Percentiles rank a stretch among this genome's conserved stretches.
Evolutionary conservation across 2,113 vertebrate genomes (phyloP).

Genomic region (Tylochromis polylepis): DNA sequence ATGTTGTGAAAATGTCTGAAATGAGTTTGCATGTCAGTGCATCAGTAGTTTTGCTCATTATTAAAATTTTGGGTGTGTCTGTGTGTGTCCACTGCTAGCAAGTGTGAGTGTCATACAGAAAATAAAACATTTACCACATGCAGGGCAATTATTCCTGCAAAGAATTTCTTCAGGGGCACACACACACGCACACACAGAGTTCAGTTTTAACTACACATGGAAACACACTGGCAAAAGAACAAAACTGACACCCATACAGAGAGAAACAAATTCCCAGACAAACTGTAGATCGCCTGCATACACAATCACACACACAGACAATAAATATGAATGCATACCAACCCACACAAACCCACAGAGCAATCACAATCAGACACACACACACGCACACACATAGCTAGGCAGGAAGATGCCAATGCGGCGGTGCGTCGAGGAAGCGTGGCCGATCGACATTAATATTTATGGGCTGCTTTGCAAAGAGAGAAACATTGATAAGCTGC

Average conservation of each 20-base stretch:
- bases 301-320: slow-evolving; percentile 19
- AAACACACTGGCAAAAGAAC: neutral
- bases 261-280: slow-evolving; percentile 17
- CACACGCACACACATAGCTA: neutral
- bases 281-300: slow-evolving; percentile 5
- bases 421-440: slow-evolving; percentile 19
- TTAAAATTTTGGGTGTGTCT: neutral
- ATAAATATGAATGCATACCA: neutral
- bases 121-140: slow-evolving; percentile 72
- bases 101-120: slow-evolving; percentile 5
- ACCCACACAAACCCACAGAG: neutral
- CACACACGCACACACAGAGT: neutral
- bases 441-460: slow-evolving; percentile 74
- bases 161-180: slow-evolving; percentile 64
- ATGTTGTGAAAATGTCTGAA: neutral
- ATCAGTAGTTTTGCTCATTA: neutral
- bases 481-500: slow-evolving; percentile 78
- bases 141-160: slow-evolving; percentile 71
- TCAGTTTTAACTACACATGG: neutral
- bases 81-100: neutral
- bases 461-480: slow-evolving; percentile 75
- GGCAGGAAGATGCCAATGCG: neutral
- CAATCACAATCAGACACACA: neutral
- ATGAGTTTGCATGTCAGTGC: neutral
- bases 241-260: neutral